Base-by-base conservation (phyloP, 2,888 invertebrate species). In the Smittia aterrima region DNA sequence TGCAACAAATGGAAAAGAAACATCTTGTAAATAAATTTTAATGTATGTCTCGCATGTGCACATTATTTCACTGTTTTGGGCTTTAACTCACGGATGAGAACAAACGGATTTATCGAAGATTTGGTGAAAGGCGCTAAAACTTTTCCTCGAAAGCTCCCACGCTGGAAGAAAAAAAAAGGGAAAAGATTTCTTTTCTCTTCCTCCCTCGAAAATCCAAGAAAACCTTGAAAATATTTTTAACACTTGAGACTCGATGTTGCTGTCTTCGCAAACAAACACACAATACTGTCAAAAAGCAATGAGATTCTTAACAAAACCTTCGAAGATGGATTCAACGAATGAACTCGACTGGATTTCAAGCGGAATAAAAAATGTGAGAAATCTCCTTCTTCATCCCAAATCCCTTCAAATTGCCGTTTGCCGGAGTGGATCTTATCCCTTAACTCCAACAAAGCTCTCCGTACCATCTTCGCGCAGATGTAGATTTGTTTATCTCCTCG, bases 21-120 rank as follows among this genome's bases (percentile, higher is more conserved):
- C 68, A 68, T 68, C 68, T 68, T 68, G 68, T 68, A 47, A 40
- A 68, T 68, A 68, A 68, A 68, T 68, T 68, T 68, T 68, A 68
- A 68, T 68, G 68, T 68, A 47, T 22, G 47, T 68, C 68, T 68
- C 41, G 27, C 66, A 66, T 66, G 66, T 66, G 27, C 24, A 66
- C 66, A 66, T 27, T 24, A 27, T 27, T 66, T 27, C 22, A 18
- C 22, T 22, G 58, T 22, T 18, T 22, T 13, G 11, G 47, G 47
- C 47, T 47, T 47, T 47, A 20, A 22, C 47, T 47, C 16, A 6
- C 16, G 16, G 16, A 47, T 47, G 16, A 58, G 22, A 58, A 13
- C 58, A 58, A 22, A 18, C 7, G 58, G 58, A 58, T 58, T 58
- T 58, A 22, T 22, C 18, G 22, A 18, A 58, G 58, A 58, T 58